Conservation (phyloP, 2,113 vertebrate genomes). For the Corythoichthys haematopterus region DNA sequence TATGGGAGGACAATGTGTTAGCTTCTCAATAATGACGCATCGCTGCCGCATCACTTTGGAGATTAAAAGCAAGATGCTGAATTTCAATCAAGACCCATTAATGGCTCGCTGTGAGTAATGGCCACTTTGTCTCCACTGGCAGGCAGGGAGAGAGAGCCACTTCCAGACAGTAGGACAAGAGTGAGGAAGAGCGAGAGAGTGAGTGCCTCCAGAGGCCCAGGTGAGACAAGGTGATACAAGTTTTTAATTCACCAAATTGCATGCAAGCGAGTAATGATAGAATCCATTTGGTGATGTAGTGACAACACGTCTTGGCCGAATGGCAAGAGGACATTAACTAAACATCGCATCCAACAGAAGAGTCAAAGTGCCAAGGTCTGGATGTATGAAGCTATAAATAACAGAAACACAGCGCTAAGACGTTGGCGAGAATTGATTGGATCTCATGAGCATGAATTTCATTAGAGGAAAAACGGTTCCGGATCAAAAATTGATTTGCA, state of each 20-base stretch:
- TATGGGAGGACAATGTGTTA: slow-evolving; percentile 60
- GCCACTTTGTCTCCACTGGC: slow-evolving; percentile 66
- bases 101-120: slow-evolving; percentile 69
- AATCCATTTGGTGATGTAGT: slow-evolving; percentile 49
- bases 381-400: slow-evolving; percentile 31
- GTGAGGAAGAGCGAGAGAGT: slow-evolving; percentile 23
- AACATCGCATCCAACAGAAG: slow-evolving; percentile 41
- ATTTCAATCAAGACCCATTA: slow-evolving; percentile 76
- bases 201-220: slow-evolving; percentile 39
- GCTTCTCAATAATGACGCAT: slow-evolving; percentile 74
- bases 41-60: slow-evolving; percentile 73
- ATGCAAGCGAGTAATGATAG: slow-evolving; percentile 56
- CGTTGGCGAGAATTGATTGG: slow-evolving; percentile 7
- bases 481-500: slow-evolving; percentile 20
- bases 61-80: slow-evolving; percentile 79
- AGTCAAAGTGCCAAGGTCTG: slow-evolving; percentile 45
- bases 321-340: slow-evolving; percentile 40
- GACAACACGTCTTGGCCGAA: slow-evolving; percentile 33
- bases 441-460: slow-evolving; percentile 24
- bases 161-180: slow-evolving; percentile 11
- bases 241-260: slow-evolving; percentile 66
- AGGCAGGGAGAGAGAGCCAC: slow-evolving; percentile 30
- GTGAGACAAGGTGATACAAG: slow-evolving; percentile 60
- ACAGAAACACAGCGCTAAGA: slow-evolving; percentile 20
- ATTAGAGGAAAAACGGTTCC: slow-evolving; percentile 11